Percentiles rank a stretch among this genome's conserved stretches.
These are phyloP conservation scores for Micromesistius poutassou DNA, from an alignment of 2,797 vertebrate species.

Conservation along the genomic window DNA sequence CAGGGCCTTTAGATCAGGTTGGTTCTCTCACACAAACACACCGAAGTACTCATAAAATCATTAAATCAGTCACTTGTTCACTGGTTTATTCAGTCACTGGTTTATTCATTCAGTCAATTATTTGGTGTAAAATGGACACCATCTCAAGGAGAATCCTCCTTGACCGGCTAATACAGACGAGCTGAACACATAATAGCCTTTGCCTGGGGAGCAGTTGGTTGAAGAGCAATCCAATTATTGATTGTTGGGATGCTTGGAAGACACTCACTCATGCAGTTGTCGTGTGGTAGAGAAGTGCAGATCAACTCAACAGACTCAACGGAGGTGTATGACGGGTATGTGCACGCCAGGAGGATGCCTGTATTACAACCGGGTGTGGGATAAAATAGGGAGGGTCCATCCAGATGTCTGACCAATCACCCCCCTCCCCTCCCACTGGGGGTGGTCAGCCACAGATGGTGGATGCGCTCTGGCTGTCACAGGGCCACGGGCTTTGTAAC, in stretches of 20 bases:
- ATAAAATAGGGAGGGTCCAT: not conserved
- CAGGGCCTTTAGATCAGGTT: slow-evolving; percentile 24
- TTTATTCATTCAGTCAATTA: not conserved
- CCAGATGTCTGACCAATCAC: not conserved
- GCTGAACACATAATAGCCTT: not conserved
- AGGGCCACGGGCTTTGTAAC: not conserved
- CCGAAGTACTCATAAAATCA: slow-evolving; percentile 8
- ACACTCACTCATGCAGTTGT: not conserved
- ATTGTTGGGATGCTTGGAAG: not conserved
- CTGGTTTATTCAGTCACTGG: not conserved
- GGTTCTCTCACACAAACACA: slow-evolving; percentile 15
- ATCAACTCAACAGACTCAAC: not conserved
- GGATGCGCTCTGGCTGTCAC: not conserved
- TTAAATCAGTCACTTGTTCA: slow-evolving; percentile 20
- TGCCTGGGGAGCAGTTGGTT: not conserved
- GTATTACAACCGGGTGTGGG: not conserved
- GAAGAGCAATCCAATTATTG: not conserved
- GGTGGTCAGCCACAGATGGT: not conserved
- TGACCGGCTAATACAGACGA: too few relatives aligned
- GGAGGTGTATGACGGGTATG: not conserved
- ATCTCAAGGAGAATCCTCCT: not conserved
- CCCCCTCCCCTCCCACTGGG: not conserved
- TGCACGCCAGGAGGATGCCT: not conserved
- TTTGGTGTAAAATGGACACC: not conserved
- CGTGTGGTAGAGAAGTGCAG: not conserved